Conservation (phyloP, 1,140 invertebrate genomes). For the Lithobius niger region DNA sequence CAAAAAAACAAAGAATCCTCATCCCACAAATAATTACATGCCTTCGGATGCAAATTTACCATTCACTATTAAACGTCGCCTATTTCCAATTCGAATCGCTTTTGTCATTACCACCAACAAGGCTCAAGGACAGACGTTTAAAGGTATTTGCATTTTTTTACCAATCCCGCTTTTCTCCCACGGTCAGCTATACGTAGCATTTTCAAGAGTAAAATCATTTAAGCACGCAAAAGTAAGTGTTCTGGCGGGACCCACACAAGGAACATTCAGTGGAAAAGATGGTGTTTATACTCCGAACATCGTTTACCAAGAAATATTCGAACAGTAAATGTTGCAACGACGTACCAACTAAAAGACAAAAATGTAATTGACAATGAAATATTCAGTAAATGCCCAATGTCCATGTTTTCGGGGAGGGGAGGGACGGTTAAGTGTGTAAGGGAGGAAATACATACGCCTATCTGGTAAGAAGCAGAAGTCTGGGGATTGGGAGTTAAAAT, state of each 20-base stretch:
- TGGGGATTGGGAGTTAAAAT: too few relatives aligned
- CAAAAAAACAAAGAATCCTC: conserved; percentile 7
- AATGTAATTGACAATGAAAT: too few relatives aligned
- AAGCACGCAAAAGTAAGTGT: neutral
- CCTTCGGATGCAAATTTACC: conserved; percentile 13
- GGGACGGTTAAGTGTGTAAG: too few relatives aligned
- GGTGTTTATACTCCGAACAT: neutral
- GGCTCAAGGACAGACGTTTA: conserved; percentile 16
- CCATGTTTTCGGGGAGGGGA: too few relatives aligned
- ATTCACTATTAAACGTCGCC: conserved; percentile 24
- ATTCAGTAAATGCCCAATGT: too few relatives aligned
- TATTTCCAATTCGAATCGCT: conserved; percentile 14
- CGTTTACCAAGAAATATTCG: conserved; percentile 9
- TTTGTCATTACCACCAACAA: conserved; percentile 19
- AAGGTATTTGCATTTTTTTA: conserved; percentile 14
- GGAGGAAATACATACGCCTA: too few relatives aligned
- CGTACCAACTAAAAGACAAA: too few relatives aligned
- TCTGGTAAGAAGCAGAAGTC: too few relatives aligned
- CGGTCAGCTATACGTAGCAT: conserved; percentile 18
- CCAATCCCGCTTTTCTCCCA: conserved; percentile 16
- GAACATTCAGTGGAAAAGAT: too few relatives aligned
- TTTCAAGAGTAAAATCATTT: neutral
- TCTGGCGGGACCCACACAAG: neutral
- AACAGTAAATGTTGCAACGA: too few relatives aligned
- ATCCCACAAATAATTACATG: conserved; percentile 12